These are phyloP conservation scores for Ctenicera cuprea DNA, from an alignment of 2,888 invertebrate genomes.

Conservation along the genomic window DNA sequence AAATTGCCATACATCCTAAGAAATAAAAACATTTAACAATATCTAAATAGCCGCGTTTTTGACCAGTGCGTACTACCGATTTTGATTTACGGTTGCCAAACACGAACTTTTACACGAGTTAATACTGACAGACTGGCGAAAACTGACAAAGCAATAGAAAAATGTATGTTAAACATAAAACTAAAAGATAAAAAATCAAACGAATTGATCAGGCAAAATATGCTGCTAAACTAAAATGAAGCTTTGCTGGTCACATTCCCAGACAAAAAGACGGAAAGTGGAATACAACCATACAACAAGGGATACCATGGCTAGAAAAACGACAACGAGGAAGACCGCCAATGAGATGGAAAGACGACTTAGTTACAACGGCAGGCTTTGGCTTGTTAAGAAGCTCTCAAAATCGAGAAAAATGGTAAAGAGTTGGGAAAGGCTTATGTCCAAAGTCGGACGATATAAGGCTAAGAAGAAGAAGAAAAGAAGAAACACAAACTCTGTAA, in stretches of 20 bases:
- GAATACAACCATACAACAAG: conserved; percentile 4
- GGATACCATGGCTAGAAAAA: conserved; percentile 5
- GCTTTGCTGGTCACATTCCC: conserved; percentile 21
- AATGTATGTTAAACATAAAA: background rate
- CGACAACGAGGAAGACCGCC: conserved; percentile 10
- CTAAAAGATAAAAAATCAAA: background rate
- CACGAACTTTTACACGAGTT: background rate
- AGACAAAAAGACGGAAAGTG: conserved; percentile 19
- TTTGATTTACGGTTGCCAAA: conserved; percentile 2
- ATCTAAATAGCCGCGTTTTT: background rate
- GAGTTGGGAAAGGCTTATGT: conserved; percentile 20
- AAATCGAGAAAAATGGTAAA: conserved; percentile 12
- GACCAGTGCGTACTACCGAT: no score
- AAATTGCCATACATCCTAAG: conserved; percentile 10
- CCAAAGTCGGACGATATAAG: conserved; percentile 15
- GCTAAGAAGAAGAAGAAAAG: conserved; percentile 20
- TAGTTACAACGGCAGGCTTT: background rate
- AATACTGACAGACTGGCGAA: background rate
- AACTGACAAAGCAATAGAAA: background rate
- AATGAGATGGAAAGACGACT: conserved; percentile 16
- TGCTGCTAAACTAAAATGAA: conserved; percentile 23
- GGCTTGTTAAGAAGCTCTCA: conserved; percentile 4
- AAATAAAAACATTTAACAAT: background rate
- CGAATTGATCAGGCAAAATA: background rate
- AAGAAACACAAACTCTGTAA: no score